Base-by-base conservation (phyloP, 1,140 invertebrate genomes). In the Phortica variegata region DNA sequence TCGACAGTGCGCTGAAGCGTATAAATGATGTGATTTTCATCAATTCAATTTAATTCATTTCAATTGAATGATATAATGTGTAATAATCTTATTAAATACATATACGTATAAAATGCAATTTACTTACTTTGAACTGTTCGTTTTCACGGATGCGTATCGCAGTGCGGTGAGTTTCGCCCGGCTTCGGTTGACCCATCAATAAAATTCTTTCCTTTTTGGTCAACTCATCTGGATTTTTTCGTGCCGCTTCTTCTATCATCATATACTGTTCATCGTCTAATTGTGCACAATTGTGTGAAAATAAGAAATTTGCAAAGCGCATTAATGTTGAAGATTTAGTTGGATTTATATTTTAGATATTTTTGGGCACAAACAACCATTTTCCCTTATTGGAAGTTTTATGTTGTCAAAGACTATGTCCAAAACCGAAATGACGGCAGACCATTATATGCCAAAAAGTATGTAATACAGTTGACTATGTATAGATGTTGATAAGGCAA, bases 71-170 rank as follows among this genome's bases (percentile, higher is more conserved):
- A 36, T 16, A 1, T 15, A 52, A 23, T 53, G 42, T 41, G 23
- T 23, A n/a, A 38, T n/a, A 18, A 31, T 15, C 16, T 19, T 5
- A 6, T 16, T 7, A 26, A 15, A 12, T 20, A n/a, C 9, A 40
- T 43, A 34, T 5, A 36, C 10, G 23, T 43, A 20, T 9, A 21
- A 15, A 8, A 19, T 41, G 5, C n/a, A n/a, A 43, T 29, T 18
- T 12, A 61, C 76, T 79, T 61, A 95, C 93, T 87, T 97, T 98
- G 79, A 98, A 98, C 79, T 98, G 96, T 77, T 95, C 93, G 79
- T 93, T 97, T 77, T 99, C 96, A 71, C 93, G 95, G 63, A 99
- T 91, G 58, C 90, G 84, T 54, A 98, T 85, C 78, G 90, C 86
- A 37, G 90, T 86, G 56, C 87, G 84, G 49, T 82, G 85, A 63